These are phyloP conservation scores for Champsocephalus gunnari DNA, from an alignment of 2,797 vertebrate genomes.

Conservation along the genomic window DNA sequence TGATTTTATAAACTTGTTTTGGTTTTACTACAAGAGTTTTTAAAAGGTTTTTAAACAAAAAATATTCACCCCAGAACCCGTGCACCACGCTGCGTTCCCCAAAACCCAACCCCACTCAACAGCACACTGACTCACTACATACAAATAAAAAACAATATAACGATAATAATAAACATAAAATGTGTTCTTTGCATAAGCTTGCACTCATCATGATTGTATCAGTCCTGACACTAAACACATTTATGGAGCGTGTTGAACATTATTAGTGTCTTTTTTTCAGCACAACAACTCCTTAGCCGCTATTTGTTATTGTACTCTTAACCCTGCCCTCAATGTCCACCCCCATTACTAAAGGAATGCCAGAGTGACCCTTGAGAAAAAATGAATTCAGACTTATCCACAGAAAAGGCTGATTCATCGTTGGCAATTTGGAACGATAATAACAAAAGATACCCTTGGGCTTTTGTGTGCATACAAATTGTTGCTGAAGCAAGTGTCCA, in stretches of 20 bases:
- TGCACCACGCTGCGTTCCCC: too few relatives aligned
- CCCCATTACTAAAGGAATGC: slow-evolving; percentile 60
- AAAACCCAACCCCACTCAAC: too few relatives aligned
- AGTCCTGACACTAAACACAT: slow-evolving; percentile 15
- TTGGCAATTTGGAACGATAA: slow-evolving; percentile 60
- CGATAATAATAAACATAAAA: slow-evolving; percentile 1
- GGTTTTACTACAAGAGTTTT: too few relatives aligned
- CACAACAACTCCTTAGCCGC: slow-evolving; percentile 35
- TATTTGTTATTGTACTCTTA: slow-evolving; percentile 6
- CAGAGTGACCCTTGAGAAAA: slow-evolving; percentile 15
- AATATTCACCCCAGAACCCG: too few relatives aligned
- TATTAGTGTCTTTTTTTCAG: slow-evolving; percentile 5
- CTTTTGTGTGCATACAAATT: slow-evolving; percentile 69
- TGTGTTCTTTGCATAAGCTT: background rate
- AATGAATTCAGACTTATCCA: slow-evolving; percentile 59
- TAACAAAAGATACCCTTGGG: slow-evolving; percentile 78
- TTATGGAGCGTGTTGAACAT: too few relatives aligned
- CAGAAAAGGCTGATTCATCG: slow-evolving; percentile 71
- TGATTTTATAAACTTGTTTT: too few relatives aligned
- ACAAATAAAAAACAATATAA: background rate
- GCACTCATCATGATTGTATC: background rate
- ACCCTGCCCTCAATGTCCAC: slow-evolving; percentile 56
- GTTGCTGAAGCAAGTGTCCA: slow-evolving; percentile 54
- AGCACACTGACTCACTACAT: background rate
- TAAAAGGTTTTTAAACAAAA: too few relatives aligned